These are phyloP conservation scores for Andrena hattorfiana DNA, from an alignment of 2,888 invertebrate species.

Conservation along the genomic window DNA sequence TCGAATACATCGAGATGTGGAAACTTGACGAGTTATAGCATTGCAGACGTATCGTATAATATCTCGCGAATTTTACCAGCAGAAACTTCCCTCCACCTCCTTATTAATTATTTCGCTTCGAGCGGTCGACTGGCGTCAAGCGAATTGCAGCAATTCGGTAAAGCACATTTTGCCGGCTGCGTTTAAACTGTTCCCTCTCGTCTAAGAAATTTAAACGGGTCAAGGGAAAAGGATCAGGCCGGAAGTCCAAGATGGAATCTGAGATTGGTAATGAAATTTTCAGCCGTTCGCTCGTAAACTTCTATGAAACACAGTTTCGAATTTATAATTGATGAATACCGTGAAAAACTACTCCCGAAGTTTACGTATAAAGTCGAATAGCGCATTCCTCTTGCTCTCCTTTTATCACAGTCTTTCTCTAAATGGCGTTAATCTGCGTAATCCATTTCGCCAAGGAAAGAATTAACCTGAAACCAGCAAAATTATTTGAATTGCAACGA, in stretches of 20 bases:
- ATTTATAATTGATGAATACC: constrained; percentile 1
- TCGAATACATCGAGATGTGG: not conserved
- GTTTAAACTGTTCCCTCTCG: constrained; percentile 22
- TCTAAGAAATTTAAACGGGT: constrained; percentile 13
- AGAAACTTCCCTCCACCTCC: constrained; percentile 19
- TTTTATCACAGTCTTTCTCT: not conserved
- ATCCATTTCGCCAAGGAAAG: too few relatives aligned
- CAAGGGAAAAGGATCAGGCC: not conserved
- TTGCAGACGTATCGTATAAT: constrained; percentile 28
- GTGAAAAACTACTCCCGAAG: not conserved
- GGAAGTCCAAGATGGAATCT: constrained; percentile 2
- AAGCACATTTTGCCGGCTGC: not conserved
- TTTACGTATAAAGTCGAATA: not conserved
- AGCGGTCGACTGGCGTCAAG: not conserved
- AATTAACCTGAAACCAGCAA: too few relatives aligned
- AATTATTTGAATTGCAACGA: too few relatives aligned
- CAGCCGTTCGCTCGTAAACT: not conserved
- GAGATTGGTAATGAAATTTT: constrained; percentile 5
- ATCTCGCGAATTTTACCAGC: constrained; percentile 6
- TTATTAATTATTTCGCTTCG: constrained; percentile 32
- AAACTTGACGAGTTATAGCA: constrained; percentile 39
- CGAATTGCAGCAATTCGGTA: not conserved
- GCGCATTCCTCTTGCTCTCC: not conserved
- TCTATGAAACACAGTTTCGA: not conserved
- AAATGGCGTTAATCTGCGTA: too few relatives aligned